Percentiles rank a stretch among this genome's conserved stretches.
phyloP scores from a whole-genome alignment of 2,113 vertebrate species.

The Coptodon bakossiorum region DNA sequence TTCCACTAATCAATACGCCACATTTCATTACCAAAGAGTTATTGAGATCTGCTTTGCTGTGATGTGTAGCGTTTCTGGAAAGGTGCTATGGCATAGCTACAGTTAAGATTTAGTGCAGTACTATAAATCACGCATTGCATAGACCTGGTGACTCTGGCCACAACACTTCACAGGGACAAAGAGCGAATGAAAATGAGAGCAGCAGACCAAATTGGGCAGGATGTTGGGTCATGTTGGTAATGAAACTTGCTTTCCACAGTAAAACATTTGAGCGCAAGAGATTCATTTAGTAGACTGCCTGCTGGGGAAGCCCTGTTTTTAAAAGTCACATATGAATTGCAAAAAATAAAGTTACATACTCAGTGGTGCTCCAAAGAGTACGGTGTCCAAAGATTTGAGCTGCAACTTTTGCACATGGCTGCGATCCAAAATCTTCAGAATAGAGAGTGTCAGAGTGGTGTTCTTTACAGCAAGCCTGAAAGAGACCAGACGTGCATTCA shows the following conservation, averaged over 20 bases:
- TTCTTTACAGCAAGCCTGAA: slow-evolving; percentile 90
- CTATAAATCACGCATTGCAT: neutral
- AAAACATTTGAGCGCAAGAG: neutral
- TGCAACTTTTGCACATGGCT: slow-evolving; percentile 95
- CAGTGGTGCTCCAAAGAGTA: slow-evolving; percentile 90
- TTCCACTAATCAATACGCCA: neutral
- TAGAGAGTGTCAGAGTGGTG: slow-evolving; percentile 79
- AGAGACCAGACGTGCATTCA: slow-evolving; percentile 11
- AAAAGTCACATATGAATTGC: neutral
- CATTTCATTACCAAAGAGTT: neutral
- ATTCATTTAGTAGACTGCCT: neutral
- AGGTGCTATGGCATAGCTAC: neutral
- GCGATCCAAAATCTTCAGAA: slow-evolving; percentile 91
- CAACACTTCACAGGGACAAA: neutral
- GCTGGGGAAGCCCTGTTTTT: neutral
- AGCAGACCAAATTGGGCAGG: neutral
- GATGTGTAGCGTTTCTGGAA: neutral
- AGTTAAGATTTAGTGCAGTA: neutral
- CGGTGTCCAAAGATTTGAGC: slow-evolving; percentile 91
- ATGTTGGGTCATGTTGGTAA: neutral
- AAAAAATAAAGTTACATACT: slow-evolving; percentile 70
- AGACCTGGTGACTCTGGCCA: neutral
- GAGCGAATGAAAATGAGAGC: neutral
- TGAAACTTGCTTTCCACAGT: neutral
- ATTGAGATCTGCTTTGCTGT: neutral